Conservation (phyloP, 1,140 invertebrate genomes). For the honey bee (Apis mellifera) region Amel_HAv3.1 CM009945.2:5274001-5274500, state of each 20-base stretch:
- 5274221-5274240: background rate
- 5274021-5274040: conserved; percentile 31
- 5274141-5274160: background rate
- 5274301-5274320: background rate
- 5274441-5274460: background rate
- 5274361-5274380: conserved; percentile 16
- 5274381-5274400: conserved; percentile 5
- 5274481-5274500: background rate
- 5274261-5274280: background rate
- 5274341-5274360: background rate
- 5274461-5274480: conserved; percentile 21
- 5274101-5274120: conserved; percentile 50
- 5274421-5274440: conserved; percentile 23
- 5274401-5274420: conserved; percentile 41
- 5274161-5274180: background rate
- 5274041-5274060: background rate
- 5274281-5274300: conserved; percentile 1
- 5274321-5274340: conserved; percentile 2
- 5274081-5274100: background rate
- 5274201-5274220: background rate
- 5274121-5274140: background rate
- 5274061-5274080: conserved; percentile 40
- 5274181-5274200: conserved; percentile 10
- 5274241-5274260: background rate
- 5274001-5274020: too few relatives aligned